Conservation (phyloP, 2,797 vertebrate species). For the Echiichthys vipera region DNA sequence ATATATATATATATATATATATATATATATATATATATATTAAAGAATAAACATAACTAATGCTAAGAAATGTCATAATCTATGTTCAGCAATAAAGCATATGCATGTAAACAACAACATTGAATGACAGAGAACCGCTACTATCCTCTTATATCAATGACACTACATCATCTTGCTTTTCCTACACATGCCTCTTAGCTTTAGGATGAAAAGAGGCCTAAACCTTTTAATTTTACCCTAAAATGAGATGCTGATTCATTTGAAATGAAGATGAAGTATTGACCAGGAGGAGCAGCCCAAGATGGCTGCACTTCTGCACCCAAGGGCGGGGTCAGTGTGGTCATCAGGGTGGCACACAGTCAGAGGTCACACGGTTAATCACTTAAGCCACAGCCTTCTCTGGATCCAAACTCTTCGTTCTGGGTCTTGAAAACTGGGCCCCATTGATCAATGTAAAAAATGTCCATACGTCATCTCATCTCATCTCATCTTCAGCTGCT, state of each 20-base stretch:
- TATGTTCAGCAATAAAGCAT: no score
- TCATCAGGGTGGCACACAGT: conserved; percentile 7
- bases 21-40: no score
- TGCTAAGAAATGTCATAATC: no score
- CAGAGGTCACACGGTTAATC: conserved; percentile 15
- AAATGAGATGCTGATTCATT: not conserved
- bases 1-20: no score
- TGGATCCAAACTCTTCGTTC: no score
- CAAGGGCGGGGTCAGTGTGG: not conserved
- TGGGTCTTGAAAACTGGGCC: no score
- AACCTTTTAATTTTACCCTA: not conserved
- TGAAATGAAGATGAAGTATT: not conserved
- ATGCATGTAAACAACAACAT: no score
- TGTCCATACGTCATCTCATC: no score
- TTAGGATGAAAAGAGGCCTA: not conserved
- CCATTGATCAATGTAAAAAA: no score
- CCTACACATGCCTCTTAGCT: not conserved
- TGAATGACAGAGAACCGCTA: no score
- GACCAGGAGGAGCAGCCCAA: not conserved
- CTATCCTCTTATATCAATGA: not conserved
- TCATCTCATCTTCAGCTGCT: no score
- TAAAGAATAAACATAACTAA: no score
- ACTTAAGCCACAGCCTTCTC: not conserved
- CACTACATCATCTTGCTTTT: not conserved
- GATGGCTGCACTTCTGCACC: not conserved